A percentile compares a stretch with the other conserved stretches of the same genome.
These are phyloP conservation scores for Rhinoptilus africanus DNA, from an alignment of 2,113 vertebrate genomes.

Conservation along the genomic window DNA sequence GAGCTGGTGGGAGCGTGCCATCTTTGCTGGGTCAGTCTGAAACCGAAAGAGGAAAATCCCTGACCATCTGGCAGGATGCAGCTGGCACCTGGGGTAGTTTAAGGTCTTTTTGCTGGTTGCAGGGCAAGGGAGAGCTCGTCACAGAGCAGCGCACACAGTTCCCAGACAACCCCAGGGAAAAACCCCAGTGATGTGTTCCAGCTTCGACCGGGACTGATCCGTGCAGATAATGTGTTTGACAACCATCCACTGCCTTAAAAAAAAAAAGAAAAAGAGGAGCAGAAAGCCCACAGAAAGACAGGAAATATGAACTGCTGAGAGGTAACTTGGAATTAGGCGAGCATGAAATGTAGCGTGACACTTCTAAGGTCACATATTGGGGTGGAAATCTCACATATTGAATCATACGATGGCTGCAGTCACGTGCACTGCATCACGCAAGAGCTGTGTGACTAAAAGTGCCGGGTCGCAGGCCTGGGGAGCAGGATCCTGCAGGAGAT, in stretches of 20 bases:
- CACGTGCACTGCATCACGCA: background rate
- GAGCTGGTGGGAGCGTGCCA: background rate
- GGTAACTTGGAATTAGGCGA: background rate
- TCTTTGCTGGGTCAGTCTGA: conserved; percentile 32
- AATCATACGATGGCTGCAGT: background rate
- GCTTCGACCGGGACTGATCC: background rate
- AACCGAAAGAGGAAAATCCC: conserved; percentile 15
- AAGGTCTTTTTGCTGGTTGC: background rate
- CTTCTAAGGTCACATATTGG: background rate
- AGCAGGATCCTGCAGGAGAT: background rate
- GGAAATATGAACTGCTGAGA: background rate
- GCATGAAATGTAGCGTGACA: background rate
- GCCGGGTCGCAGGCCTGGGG: accelerated
- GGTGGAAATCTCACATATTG: background rate
- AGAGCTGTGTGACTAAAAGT: background rate
- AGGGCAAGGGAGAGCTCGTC: background rate
- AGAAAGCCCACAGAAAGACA: background rate
- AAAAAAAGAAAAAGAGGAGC: background rate
- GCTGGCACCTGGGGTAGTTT: conserved; percentile 1
- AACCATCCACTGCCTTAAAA: background rate
- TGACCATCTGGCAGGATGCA: conserved; percentile 29
- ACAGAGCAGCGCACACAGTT: background rate
- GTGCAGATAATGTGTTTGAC: background rate
- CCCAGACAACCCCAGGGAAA: background rate
- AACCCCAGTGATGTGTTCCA: background rate